Base-by-base conservation (phyloP, 2,113 vertebrate species). In the Paralichthys olivaceus region DNA sequence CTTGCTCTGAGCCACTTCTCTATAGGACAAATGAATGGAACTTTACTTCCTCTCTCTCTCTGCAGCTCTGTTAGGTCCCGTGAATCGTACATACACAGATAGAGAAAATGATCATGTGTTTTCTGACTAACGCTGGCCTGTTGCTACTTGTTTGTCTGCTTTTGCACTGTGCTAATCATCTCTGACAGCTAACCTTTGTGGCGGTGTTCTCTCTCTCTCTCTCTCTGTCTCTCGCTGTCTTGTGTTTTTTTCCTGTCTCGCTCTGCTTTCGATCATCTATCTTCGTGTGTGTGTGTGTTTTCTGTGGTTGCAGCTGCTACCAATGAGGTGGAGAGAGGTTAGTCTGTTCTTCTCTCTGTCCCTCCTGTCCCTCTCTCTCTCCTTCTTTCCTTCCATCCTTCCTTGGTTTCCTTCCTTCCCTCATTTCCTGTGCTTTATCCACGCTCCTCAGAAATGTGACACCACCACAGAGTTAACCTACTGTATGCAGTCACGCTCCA, bases 301-400 rank as follows among this genome's bases (percentile, higher is more conserved):
- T 79, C 45, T 83, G 84, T 83, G 87, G 93, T 96, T 96, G 95
- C 98, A 96, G 97, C 97, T 96, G 98, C 96, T 96, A 97, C 97
- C 96, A 99, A 99, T 99, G 97, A 99, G 96, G 98, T 99, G 97
- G 97, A 99, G 95, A 98, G 98, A 99, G 98, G 97, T 99, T 94
- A 99, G 98, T 99, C 90, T 94, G 94, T 74, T 91, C 72, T 87
- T 90, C 78, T 73, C 88, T 86, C 83, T 83, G 73, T 84, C 71
- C 79, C 77, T 81, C 49, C 61, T 72, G 54, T 85, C 74, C 73
- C 70, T 75, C 79, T 68, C 79, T 68, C 60, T 74, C 79, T 49
- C 45, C 45, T 49, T 49, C 45, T 19, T 49, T 49, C 45, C 45
- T 49, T 49, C 40, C 40, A 11, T 43, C 72, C 49, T 53, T 66